These are phyloP conservation scores for Trinectes maculatus DNA, from an alignment of 2,113 vertebrate genomes.

Conservation along the genomic window DNA sequence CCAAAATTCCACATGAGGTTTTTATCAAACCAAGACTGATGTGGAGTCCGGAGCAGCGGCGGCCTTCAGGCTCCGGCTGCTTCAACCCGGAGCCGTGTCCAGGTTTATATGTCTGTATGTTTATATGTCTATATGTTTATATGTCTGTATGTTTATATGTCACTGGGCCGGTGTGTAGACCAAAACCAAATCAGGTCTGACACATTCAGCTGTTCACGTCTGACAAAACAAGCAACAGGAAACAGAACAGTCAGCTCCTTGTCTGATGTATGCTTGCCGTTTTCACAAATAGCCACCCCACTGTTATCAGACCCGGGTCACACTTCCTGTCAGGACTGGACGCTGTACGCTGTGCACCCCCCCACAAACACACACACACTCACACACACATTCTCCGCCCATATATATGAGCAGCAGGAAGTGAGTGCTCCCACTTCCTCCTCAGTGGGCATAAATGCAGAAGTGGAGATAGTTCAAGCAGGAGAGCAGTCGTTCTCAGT, in stretches of 20 bases:
- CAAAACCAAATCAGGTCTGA: too few species aligned
- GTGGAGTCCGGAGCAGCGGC: conserved; percentile 40
- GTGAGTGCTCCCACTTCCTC: conserved; percentile 72
- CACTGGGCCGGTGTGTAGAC: too few species aligned
- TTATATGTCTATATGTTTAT: too few species aligned
- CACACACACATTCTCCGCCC: background rate
- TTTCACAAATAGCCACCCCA: conserved; percentile 59
- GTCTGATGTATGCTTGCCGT: conserved; percentile 42
- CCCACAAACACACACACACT: background rate
- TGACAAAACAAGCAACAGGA: conserved; percentile 76
- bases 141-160: too few species aligned
- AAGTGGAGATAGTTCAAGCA: conserved; percentile 49
- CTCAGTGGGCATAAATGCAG: conserved; percentile 60
- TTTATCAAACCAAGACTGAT: conserved; percentile 66
- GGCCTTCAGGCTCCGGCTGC: too few species aligned
- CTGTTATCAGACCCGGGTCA: conserved; percentile 69
- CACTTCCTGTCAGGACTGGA: conserved; percentile 62
- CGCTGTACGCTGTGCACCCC: background rate
- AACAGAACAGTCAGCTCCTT: conserved; percentile 68
- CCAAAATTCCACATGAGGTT: conserved; percentile 76
- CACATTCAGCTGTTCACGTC: conserved; percentile 64
- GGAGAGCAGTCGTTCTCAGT: conserved; percentile 50
- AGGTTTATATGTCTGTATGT: background rate
- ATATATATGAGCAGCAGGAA: conserved; percentile 56
- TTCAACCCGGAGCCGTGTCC: too few species aligned